Conservation (phyloP, 2,797 vertebrate species). For the Danio albolineatus region DNA sequence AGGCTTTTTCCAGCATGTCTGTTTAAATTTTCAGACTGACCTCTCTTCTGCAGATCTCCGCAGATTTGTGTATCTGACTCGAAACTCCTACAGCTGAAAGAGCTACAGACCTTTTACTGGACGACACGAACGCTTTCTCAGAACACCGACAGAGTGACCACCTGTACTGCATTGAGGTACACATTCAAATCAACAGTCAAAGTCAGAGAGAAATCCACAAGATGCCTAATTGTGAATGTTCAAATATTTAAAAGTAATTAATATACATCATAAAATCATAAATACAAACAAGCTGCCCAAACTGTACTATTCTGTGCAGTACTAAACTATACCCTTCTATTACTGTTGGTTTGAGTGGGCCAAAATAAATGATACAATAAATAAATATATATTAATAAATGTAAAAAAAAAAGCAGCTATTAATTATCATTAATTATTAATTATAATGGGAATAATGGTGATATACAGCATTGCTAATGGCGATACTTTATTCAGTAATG, state of each 20-base stretch:
- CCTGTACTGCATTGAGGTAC: neutral
- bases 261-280: neutral
- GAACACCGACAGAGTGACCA: neutral
- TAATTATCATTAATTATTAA: no score
- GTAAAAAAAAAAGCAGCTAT: no score
- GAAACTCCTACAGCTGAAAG: conserved; percentile 10
- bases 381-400: no score
- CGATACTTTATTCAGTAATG: no score
- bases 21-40: conserved; percentile 38
- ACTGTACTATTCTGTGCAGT: neutral
- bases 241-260: neutral
- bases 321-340: no score
- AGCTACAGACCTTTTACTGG: conserved; percentile 10
- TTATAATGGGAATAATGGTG: no score
- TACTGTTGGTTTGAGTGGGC: no score
- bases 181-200: neutral
- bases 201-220: neutral
- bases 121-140: neutral
- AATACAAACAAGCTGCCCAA: neutral
- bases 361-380: no score
- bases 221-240: neutral
- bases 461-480: no score
- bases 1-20: conserved; percentile 41
- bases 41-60: conserved; percentile 34
- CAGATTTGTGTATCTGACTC: conserved; percentile 33